phyloP scores from a whole-genome alignment of 2,113 vertebrate genomes.

The Danionella cerebrum region DNA sequence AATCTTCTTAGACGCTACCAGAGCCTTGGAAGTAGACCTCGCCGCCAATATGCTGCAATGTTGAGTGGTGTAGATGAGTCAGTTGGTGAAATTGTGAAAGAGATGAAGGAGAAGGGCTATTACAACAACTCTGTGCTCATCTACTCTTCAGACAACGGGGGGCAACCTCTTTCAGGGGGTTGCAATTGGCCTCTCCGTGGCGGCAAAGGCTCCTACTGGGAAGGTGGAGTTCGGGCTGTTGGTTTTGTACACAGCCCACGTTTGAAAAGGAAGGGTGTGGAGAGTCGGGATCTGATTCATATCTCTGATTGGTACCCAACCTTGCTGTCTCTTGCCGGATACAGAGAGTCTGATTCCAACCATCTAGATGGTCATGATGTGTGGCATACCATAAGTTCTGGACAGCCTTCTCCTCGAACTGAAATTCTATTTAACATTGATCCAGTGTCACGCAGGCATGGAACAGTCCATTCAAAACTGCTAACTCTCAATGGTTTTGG shows the following conservation, averaged over 20 bases:
- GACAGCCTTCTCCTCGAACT: constrained; percentile 70
- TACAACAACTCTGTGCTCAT: constrained; percentile 82
- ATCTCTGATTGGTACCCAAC: constrained; percentile 93
- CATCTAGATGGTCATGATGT: constrained; percentile 79
- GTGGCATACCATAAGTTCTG: constrained; percentile 82
- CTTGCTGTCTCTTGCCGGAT: constrained; percentile 74
- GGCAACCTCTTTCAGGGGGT: constrained; percentile 79
- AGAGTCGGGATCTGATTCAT: constrained; percentile 81
- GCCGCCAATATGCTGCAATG: constrained; percentile 83
- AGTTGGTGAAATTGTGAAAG: constrained; percentile 72
- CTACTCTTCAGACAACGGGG: constrained; percentile 89
- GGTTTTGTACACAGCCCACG: constrained; percentile 89
- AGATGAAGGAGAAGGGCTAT: constrained; percentile 69
- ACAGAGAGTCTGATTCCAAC: constrained; percentile 58
- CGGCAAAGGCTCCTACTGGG: constrained; percentile 91
- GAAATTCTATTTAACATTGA: constrained; percentile 95
- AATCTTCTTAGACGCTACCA: constrained; percentile 75
- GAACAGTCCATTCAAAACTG: constrained; percentile 70
- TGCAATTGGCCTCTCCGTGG: constrained; percentile 91
- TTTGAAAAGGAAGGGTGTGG: constrained; percentile 71
- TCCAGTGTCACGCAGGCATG: constrained; percentile 81
- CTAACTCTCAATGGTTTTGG: constrained; percentile 76
- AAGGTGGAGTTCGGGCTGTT: constrained; percentile 82
- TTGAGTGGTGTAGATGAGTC: constrained; percentile 83
- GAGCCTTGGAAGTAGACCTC: constrained; percentile 71